These are phyloP conservation scores for Podarcis cretensis DNA, from an alignment of 2,113 vertebrate species.

Conservation along the genomic window DNA sequence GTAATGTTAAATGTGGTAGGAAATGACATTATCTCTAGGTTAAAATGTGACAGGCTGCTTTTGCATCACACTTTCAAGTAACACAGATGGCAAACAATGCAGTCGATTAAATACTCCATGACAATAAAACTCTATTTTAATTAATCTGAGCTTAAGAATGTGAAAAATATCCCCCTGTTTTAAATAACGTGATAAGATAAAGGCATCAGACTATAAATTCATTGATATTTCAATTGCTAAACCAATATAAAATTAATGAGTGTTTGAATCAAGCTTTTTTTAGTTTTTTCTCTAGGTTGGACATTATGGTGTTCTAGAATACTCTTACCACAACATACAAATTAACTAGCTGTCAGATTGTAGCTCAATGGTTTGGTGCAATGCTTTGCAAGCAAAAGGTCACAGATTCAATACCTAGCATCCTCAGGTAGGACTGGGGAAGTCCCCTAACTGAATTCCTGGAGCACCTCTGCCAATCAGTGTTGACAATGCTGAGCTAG, in stretches of 20 bases:
- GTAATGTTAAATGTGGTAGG: not conserved
- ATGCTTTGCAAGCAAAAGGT: not conserved
- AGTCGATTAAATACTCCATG: not conserved
- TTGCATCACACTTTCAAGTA: slow-evolving; percentile 16
- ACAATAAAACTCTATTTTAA: not conserved
- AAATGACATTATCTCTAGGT: not conserved
- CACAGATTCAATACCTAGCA: not conserved
- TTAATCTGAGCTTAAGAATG: not conserved
- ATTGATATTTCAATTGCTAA: not conserved
- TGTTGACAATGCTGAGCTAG: not conserved
- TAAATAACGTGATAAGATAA: too few relatives aligned
- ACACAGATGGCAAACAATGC: not conserved
- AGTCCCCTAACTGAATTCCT: not conserved
- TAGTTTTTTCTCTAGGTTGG: not conserved
- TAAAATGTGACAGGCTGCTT: not conserved
- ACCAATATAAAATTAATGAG: not conserved
- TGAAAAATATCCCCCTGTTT: not conserved
- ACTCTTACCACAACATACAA: not conserved
- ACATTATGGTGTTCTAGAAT: not conserved
- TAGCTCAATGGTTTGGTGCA: not conserved
- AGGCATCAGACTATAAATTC: not conserved
- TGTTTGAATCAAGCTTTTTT: not conserved
- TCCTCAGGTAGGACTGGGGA: too few relatives aligned
- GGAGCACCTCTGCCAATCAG: too few relatives aligned
- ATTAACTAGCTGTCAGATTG: not conserved